These are phyloP conservation scores for Kryphioiulus occultus DNA, from an alignment of 2,888 invertebrate genomes.

Conservation along the genomic window DNA sequence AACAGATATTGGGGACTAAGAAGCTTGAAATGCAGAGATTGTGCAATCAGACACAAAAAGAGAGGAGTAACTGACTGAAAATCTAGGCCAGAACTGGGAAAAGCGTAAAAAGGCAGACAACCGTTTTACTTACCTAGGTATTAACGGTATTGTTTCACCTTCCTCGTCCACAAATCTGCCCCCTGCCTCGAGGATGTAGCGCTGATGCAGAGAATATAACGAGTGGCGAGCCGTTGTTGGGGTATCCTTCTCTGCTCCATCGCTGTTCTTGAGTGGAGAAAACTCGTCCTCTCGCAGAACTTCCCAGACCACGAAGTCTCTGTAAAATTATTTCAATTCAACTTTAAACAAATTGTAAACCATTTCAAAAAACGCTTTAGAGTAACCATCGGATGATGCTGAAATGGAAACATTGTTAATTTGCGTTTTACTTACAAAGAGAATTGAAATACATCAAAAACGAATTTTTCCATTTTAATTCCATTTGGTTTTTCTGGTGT, in stretches of 20 bases:
- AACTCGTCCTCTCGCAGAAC: slow-evolving; percentile 92
- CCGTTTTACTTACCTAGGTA: slow-evolving; percentile 60
- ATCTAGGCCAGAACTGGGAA: slow-evolving; percentile 1
- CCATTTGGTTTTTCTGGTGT: slow-evolving; percentile 89
- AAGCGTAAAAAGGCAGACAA: background rate
- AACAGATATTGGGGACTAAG: background rate
- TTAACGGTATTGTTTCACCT: slow-evolving; percentile 62
- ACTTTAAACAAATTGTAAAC: too few species aligned
- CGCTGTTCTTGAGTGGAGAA: slow-evolving; percentile 94
- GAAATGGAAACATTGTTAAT: too few species aligned
- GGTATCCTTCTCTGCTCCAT: slow-evolving; percentile 86
- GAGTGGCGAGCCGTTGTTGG: slow-evolving; percentile 85
- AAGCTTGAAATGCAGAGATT: background rate
- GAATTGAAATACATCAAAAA: slow-evolving; percentile 97
- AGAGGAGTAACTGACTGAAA: background rate
- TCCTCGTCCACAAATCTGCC: slow-evolving; percentile 70
- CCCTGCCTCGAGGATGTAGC: slow-evolving; percentile 82
- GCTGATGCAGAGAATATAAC: slow-evolving; percentile 77
- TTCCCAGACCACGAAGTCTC: slow-evolving; percentile 90
- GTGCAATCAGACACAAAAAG: background rate
- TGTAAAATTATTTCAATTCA: slow-evolving; percentile 56
- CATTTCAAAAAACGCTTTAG: too few species aligned
- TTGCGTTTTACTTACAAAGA: slow-evolving; percentile 69
- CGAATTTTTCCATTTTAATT: slow-evolving; percentile 98
- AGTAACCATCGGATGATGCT: too few species aligned